Conservation (phyloP, 2,888 invertebrate genomes). For the Phaedon cochleariae region DNA sequence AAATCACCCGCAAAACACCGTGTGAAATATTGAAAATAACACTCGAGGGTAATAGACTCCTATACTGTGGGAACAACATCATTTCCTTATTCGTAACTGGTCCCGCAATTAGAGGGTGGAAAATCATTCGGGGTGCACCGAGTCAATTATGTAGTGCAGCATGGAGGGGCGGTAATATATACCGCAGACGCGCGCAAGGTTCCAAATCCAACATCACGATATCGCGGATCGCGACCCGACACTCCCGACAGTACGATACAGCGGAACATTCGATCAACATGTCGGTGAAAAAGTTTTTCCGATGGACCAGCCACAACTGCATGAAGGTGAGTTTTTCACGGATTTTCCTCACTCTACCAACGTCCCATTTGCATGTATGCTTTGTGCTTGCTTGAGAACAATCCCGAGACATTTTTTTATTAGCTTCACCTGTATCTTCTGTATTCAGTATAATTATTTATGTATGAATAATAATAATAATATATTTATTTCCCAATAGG, state of each 20-base stretch:
- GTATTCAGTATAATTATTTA: too few relatives aligned
- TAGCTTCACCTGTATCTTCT: too few relatives aligned
- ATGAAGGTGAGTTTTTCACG: constrained; percentile 48
- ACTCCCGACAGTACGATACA: constrained; percentile 17
- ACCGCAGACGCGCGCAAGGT: constrained; percentile 27
- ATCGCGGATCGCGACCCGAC: background rate
- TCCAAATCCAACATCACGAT: constrained; percentile 21
- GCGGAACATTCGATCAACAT: constrained; percentile 39
- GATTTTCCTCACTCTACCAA: too few relatives aligned
- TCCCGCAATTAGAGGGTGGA: constrained; percentile 54
- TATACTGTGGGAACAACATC: constrained; percentile 49
- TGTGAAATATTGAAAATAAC: constrained; percentile 40
- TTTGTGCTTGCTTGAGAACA: background rate
- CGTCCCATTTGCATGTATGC: too few relatives aligned
- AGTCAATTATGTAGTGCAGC: constrained; percentile 3
- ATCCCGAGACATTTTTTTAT: too few relatives aligned
- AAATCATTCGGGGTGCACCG: constrained; percentile 30
- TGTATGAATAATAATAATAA: too few relatives aligned
- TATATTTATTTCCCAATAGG: too few relatives aligned
- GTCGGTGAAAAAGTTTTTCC: constrained; percentile 51
- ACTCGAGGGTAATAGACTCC: constrained; percentile 36
- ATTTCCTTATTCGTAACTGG: constrained; percentile 49
- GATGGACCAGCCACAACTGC: constrained; percentile 51
- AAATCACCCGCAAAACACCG: constrained; percentile 27
- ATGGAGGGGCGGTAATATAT: constrained; percentile 24